These are phyloP conservation scores for Drosophila demipolita DNA, from an alignment of 2,888 invertebrate species.

Conservation along the genomic window DNA sequence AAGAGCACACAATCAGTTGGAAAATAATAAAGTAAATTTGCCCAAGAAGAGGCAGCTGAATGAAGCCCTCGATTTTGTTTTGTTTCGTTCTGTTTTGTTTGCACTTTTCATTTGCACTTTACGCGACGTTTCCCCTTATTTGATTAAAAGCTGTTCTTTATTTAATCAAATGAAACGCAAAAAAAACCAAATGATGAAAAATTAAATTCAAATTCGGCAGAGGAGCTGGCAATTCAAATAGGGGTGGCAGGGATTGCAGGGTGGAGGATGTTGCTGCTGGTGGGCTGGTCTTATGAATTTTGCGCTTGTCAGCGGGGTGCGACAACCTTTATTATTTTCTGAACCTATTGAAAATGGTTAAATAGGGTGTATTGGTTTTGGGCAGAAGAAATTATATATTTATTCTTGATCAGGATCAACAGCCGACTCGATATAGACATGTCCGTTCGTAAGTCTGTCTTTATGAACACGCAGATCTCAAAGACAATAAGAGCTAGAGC, in stretches of 20 bases:
- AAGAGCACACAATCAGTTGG: slow-evolving; percentile 20
- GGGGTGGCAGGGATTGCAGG: not conserved
- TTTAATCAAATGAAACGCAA: slow-evolving; percentile 68
- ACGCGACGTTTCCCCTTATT: slow-evolving; percentile 39
- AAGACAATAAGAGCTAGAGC: too few relatives aligned
- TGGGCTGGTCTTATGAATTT: slow-evolving; percentile 2
- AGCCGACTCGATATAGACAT: too few relatives aligned
- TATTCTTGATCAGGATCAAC: too few relatives aligned
- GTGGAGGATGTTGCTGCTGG: not conserved
- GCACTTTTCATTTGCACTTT: slow-evolving; percentile 57
- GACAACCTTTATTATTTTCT: slow-evolving; percentile 42
- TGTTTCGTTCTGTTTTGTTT: slow-evolving; percentile 37
- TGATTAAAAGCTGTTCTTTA: slow-evolving; percentile 73
- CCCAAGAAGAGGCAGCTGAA: slow-evolving; percentile 28
- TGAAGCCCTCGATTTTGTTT: slow-evolving; percentile 27
- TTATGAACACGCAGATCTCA: too few relatives aligned
- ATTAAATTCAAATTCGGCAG: slow-evolving; percentile 25
- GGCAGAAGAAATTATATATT: too few relatives aligned
- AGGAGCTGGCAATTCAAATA: not conserved
- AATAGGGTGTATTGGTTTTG: too few relatives aligned
- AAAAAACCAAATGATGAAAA: not conserved
- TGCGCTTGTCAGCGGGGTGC: slow-evolving; percentile 33
- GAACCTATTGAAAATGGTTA: too few relatives aligned
- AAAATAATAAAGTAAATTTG: slow-evolving; percentile 5
- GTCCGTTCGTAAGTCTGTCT: too few relatives aligned